Evolutionary conservation across 2,888 invertebrate genomes (phyloP).

Genomic region (Gonocerus acuteangulatus): DNA sequence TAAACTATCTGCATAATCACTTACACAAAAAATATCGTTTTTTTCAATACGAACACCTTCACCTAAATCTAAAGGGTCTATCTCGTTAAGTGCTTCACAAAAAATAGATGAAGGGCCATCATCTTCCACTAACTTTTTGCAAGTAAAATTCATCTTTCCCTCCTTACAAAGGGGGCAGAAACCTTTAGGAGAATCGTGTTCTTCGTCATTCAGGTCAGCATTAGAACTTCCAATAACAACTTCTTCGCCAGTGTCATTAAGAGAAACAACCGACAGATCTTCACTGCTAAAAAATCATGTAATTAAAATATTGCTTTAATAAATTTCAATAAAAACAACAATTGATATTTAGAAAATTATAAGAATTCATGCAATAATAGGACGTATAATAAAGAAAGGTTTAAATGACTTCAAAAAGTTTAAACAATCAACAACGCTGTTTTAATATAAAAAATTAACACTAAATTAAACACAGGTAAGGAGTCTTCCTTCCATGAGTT

Average conservation of each 20-base stretch:
- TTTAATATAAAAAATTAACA: too few relatives aligned
- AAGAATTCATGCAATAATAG: background rate
- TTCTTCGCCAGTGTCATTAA: constrained; percentile 17
- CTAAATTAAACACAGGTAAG: too few relatives aligned
- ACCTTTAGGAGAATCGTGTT: background rate
- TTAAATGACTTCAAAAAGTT: background rate
- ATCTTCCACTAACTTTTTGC: background rate
- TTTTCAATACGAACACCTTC: background rate
- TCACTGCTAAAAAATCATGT: background rate
- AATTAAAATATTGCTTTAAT: background rate
- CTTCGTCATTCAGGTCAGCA: background rate
- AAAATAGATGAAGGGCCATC: background rate
- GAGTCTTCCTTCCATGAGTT: too few relatives aligned
- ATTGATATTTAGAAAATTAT: background rate
- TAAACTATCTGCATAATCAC: constrained; percentile 2
- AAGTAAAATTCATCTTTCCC: background rate
- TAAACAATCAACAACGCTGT: too few relatives aligned
- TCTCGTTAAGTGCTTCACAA: background rate
- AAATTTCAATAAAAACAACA: too few relatives aligned
- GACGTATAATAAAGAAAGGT: background rate
- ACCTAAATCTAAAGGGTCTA: constrained; percentile 5
- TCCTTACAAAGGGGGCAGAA: constrained; percentile 10
- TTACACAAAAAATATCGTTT: constrained; percentile 1
- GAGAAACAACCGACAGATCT: constrained; percentile 11
- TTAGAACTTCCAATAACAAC: background rate